Conservation (phyloP, 2,888 invertebrate species). For the Mythimna pallens region DNA sequence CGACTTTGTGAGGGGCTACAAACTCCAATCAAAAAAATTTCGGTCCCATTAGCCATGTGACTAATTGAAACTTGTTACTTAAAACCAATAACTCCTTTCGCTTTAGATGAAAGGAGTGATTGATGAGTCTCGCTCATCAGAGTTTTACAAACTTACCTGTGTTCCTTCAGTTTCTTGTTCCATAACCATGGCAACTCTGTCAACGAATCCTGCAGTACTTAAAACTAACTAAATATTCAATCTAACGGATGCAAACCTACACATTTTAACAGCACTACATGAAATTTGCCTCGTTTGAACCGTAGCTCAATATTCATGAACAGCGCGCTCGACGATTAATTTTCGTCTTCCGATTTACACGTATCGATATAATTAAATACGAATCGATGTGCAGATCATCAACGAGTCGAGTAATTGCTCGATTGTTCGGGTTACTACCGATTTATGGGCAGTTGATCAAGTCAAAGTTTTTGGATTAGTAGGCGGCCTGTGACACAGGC, state of each 20-base stretch:
- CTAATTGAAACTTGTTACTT: not conserved
- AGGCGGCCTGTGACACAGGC: not conserved
- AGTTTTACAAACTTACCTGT: no score
- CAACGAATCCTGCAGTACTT: no score
- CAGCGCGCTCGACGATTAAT: conserved; percentile 59
- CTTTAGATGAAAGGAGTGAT: no score
- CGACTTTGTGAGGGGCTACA: not conserved
- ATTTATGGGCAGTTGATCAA: conserved; percentile 1
- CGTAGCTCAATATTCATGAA: conserved; percentile 67
- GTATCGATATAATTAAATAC: conserved; percentile 64
- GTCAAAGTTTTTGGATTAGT: not conserved
- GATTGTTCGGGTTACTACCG: conserved; percentile 9
- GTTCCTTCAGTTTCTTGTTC: no score
- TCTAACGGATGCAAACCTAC: conserved; percentile 31
- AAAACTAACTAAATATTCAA: conserved; percentile 20
- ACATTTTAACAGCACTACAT: conserved; percentile 57
- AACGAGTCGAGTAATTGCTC: conserved; percentile 27
- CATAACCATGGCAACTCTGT: no score
- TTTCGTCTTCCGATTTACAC: conserved; percentile 66
- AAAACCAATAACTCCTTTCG: no score
- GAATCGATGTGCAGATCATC: conserved; percentile 52
- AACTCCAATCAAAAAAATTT: not conserved
- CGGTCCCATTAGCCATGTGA: not conserved
- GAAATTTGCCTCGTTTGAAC: conserved; percentile 48
- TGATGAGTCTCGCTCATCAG: no score